These are phyloP conservation scores for Ploceus nigricollis DNA, from an alignment of 2,113 vertebrate species.

Conservation along the genomic window DNA sequence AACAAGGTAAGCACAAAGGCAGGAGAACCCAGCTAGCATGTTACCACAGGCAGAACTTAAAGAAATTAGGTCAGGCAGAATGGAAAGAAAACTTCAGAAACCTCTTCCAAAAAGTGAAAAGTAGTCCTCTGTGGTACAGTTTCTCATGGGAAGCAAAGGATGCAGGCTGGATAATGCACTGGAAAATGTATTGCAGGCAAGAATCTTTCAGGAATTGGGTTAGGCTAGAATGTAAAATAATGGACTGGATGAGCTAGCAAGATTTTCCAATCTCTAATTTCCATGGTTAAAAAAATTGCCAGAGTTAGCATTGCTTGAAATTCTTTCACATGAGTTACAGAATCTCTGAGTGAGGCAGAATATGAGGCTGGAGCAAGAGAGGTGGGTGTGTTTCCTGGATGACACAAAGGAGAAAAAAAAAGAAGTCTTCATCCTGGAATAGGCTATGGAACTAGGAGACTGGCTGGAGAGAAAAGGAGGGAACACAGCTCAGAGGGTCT, in stretches of 20 bases:
- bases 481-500: neutral
- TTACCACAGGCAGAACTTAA: neutral
- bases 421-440: neutral
- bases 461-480: constrained; percentile 5
- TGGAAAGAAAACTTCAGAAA: neutral
- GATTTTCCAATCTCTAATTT: neutral
- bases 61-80: constrained; percentile 14
- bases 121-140: neutral
- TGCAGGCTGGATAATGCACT: neutral
- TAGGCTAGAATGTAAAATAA: neutral
- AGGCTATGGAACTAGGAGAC: constrained; percentile 50
- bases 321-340: neutral
- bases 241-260: neutral
- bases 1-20: neutral
- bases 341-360: neutral
- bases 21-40: neutral
- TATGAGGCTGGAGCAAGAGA: neutral
- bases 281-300: neutral
- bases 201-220: neutral
- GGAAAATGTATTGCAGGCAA: neutral
- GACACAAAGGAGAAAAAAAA: neutral
- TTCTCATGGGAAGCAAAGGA: constrained; percentile 14
- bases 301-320: neutral
- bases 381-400: constrained; percentile 28
- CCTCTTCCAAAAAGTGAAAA: neutral